Evolutionary conservation across 1,140 invertebrate species (phyloP).

Genomic region (Semibalanus balanoides): DNA sequence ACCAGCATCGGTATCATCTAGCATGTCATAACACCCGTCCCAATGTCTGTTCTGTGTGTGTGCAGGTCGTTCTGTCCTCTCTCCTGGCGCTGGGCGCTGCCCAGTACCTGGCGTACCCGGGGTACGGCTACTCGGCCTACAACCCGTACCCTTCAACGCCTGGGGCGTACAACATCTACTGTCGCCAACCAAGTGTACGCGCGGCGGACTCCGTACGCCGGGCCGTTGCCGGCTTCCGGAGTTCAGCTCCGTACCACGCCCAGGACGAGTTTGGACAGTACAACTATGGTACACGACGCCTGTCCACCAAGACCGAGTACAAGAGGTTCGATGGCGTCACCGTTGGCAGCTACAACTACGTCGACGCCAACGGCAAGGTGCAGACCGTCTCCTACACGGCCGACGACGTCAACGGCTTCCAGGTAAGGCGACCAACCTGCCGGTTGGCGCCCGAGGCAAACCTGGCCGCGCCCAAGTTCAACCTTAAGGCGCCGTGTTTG

Average conservation of each 20-base stretch:
- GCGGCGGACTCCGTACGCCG: neutral
- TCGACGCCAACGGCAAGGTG: constrained; percentile 20
- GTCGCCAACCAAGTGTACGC: neutral
- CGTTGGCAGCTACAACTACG: constrained; percentile 20
- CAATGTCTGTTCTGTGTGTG: neutral
- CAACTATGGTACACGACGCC: constrained; percentile 41
- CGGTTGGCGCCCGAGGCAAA: constrained; percentile 8
- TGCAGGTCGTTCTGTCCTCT: neutral
- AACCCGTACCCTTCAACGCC: neutral
- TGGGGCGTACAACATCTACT: neutral
- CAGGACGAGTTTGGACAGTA: constrained; percentile 29
- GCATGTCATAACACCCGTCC: too few relatives aligned
- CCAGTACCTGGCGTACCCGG: neutral
- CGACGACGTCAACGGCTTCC: constrained; percentile 18
- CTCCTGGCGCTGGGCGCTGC: neutral
- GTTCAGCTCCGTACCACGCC: constrained; percentile 19
- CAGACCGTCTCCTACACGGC: constrained; percentile 22
- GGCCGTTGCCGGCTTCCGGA: constrained; percentile 1
- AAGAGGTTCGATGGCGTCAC: constrained; percentile 19
- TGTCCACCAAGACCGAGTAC: constrained; percentile 19
- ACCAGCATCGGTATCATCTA: too few relatives aligned
- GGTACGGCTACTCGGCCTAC: neutral
- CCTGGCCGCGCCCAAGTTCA: neutral
- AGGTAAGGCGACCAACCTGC: constrained; percentile 19
- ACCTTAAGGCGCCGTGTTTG: constrained; percentile 22